These are phyloP conservation scores for Liodrosophila aerea DNA, from an alignment of 2,888 invertebrate species.

Conservation along the genomic window DNA sequence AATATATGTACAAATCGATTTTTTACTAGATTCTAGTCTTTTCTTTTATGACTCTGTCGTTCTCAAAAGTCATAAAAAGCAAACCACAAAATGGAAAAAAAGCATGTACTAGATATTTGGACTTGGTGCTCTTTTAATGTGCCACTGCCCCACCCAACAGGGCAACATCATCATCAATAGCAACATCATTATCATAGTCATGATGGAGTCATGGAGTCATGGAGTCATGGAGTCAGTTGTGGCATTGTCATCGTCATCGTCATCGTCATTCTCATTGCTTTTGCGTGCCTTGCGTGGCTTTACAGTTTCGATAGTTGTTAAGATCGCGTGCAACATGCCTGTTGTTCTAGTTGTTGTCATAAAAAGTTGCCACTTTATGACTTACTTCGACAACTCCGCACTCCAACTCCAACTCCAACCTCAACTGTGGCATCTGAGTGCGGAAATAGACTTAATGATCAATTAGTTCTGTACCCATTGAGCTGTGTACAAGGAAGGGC, in stretches of 20 bases:
- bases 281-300: conserved; percentile 33
- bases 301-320: conserved; percentile 15
- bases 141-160: conserved; percentile 25
- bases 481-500: not conserved
- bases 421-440: conserved; percentile 45
- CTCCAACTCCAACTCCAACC: conserved; percentile 18
- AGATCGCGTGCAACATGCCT: conserved; percentile 68
- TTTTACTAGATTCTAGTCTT: conserved; percentile 56
- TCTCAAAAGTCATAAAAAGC: conserved; percentile 60
- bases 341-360: conserved; percentile 60
- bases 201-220: no score
- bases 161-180: conserved; percentile 10
- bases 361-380: conserved; percentile 70
- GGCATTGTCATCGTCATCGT: conserved; percentile 21
- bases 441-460: conserved; percentile 77
- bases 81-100: conserved; percentile 35
- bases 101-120: conserved; percentile 30
- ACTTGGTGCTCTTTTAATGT: conserved; percentile 13
- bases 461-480: conserved; percentile 58
- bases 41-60: conserved; percentile 62
- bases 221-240: no score
- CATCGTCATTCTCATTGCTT: conserved; percentile 12
- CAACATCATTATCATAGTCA: conserved; percentile 22
- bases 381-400: conserved; percentile 67
- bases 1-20: conserved; percentile 68